Evolutionary conservation across 2,888 invertebrate species (phyloP).

Genomic region (Mesorhabditis spiculigera): DNA sequence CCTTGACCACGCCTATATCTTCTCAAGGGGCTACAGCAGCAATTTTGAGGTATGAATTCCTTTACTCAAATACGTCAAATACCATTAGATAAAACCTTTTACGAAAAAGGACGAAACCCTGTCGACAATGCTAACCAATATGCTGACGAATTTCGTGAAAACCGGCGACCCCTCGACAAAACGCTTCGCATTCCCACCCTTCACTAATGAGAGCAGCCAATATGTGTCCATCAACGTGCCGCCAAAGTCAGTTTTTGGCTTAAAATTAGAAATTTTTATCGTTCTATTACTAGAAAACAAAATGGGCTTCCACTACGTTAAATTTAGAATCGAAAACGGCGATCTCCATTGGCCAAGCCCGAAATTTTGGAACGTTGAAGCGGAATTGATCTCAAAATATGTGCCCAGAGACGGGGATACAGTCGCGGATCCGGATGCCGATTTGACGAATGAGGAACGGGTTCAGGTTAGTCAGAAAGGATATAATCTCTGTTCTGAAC

Average conservation of each 20-base stretch:
- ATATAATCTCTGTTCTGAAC: too few relatives aligned
- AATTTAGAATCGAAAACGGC: constrained; percentile 41
- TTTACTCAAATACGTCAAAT: neutral
- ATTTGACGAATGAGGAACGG: constrained; percentile 48
- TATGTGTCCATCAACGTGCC: constrained; percentile 50
- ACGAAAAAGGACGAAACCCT: constrained; percentile 51
- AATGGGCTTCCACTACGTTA: too few relatives aligned
- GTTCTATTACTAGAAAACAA: neutral
- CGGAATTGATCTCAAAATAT: constrained; percentile 35
- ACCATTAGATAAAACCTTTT: constrained; percentile 48
- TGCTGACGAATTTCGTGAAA: constrained; percentile 53
- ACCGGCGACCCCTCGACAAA: constrained; percentile 37
- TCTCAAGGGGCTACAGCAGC: constrained; percentile 54
- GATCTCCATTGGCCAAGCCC: constrained; percentile 53
- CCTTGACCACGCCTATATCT: constrained; percentile 57
- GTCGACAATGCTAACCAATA: constrained; percentile 47
- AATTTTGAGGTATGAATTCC: constrained; percentile 20
- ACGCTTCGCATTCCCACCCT: constrained; percentile 40
- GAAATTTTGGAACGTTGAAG: constrained; percentile 56
- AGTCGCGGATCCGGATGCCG: constrained; percentile 37
- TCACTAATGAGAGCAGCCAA: constrained; percentile 30
- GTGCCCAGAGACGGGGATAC: constrained; percentile 30
- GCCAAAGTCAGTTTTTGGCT: constrained; percentile 35
- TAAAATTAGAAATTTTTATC: constrained; percentile 3
- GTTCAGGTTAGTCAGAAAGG: too few relatives aligned